Conservation (phyloP, 2,888 invertebrate genomes). For the Temnothorax rugatulus region DNA sequence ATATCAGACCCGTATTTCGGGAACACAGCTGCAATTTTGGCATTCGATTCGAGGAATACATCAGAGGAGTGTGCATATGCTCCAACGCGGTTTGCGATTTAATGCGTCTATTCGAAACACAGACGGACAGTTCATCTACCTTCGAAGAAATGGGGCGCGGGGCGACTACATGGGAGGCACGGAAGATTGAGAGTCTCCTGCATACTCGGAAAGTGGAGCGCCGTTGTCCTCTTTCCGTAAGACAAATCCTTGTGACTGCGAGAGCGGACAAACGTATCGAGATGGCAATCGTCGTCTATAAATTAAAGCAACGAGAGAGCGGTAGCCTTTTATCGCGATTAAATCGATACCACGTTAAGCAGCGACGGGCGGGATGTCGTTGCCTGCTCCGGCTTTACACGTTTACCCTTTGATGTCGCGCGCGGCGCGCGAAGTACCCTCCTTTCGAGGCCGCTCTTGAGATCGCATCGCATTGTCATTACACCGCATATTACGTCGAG, state of each 20-base stretch:
- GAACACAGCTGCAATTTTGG: constrained; percentile 46
- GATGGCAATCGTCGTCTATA: constrained; percentile 75
- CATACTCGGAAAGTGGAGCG: constrained; percentile 48
- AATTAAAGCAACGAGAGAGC: constrained; percentile 76
- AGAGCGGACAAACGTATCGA: constrained; percentile 77
- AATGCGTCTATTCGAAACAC: constrained; percentile 52
- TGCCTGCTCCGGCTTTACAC: constrained; percentile 3
- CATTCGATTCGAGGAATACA: constrained; percentile 46
- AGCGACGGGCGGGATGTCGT: constrained; percentile 53
- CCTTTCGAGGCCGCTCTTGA: constrained; percentile 58
- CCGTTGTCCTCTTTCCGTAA: constrained; percentile 66
- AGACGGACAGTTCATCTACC: constrained; percentile 18
- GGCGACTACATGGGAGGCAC: background rate
- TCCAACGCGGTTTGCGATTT: constrained; percentile 52
- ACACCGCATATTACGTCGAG: constrained; percentile 52
- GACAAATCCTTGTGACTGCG: constrained; percentile 71
- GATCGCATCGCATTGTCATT: constrained; percentile 60
- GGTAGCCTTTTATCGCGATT: constrained; percentile 83
- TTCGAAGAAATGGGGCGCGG: background rate
- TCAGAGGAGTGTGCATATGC: constrained; percentile 42
- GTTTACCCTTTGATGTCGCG: constrained; percentile 63
- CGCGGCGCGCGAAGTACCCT: constrained; percentile 40
- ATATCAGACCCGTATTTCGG: constrained; percentile 23
- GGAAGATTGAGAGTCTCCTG: constrained; percentile 50
- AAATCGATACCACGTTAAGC: constrained; percentile 80